phyloP scores from a whole-genome alignment of 2,797 vertebrate species.

The Tapirus indicus region DNA sequence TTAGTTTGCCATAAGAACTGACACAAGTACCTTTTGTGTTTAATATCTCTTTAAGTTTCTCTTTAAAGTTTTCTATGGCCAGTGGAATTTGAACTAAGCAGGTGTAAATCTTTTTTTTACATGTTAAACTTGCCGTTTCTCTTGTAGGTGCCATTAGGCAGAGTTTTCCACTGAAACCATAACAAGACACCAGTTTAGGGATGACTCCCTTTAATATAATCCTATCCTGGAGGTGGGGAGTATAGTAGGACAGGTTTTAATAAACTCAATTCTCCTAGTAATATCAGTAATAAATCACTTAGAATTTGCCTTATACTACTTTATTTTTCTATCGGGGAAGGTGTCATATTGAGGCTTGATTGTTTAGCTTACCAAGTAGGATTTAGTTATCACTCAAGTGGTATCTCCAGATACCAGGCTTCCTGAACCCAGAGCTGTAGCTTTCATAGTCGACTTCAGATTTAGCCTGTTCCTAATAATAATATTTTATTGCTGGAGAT shows the following conservation, averaged over 20 bases:
- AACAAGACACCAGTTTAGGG: background rate
- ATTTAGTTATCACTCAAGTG: conserved; percentile 28
- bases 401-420: conserved; percentile 20
- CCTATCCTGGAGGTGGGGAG: background rate
- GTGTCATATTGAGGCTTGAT: conserved; percentile 8
- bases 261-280: conserved; percentile 19
- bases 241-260: background rate
- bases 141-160: background rate
- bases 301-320: background rate
- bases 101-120: conserved; percentile 21
- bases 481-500: conserved; percentile 47
- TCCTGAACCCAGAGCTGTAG: conserved; percentile 7
- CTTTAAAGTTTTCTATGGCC: conserved; percentile 60
- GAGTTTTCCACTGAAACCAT: conserved; percentile 2
- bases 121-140: conserved; percentile 48
- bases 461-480: conserved; percentile 31
- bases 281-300: conserved; percentile 29
- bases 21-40: conserved; percentile 54
- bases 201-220: conserved; percentile 37
- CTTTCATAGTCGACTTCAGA: conserved; percentile 27
- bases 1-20: conserved; percentile 53
- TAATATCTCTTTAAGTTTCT: conserved; percentile 63
- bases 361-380: background rate
- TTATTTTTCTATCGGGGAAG: conserved; percentile 8
- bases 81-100: conserved; percentile 62